Conservation (phyloP, 2,797 vertebrate species). For the Zalophus californianus region DNA sequence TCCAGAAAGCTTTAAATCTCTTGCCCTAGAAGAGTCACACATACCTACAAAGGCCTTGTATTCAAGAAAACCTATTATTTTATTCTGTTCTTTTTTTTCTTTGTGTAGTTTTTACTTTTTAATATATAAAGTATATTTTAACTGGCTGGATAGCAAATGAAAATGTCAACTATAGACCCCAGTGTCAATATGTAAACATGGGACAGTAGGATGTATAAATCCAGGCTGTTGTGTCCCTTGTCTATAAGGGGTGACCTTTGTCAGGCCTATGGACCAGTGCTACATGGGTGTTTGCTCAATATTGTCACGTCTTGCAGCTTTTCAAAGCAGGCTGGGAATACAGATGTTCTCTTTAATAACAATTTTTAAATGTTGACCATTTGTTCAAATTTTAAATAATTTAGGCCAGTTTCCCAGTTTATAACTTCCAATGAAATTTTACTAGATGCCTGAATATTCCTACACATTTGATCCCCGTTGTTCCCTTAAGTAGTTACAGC, state of each 20-base stretch:
- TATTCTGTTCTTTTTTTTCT: not conserved
- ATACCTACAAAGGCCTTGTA: not conserved
- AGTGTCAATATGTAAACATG: not conserved
- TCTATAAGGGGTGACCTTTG: fast-evolving
- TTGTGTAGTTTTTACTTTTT: not conserved
- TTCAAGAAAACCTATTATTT: not conserved
- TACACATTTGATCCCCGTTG: not conserved
- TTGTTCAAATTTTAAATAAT: not conserved
- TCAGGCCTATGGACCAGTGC: not conserved
- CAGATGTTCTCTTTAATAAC: not conserved
- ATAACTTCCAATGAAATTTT: not conserved
- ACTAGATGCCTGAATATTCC: not conserved
- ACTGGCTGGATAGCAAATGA: not conserved
- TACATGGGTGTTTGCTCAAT: not conserved
- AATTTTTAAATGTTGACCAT: not conserved
- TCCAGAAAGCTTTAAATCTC: not conserved
- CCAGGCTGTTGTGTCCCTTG: not conserved
- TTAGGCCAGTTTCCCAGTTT: not conserved
- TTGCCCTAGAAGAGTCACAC: not conserved
- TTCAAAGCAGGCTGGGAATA: not conserved
- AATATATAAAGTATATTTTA: not conserved
- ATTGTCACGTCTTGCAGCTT: not conserved
- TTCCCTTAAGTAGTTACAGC: not conserved
- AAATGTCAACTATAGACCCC: not conserved
- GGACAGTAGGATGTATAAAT: fast-evolving